Percentiles rank a stretch among this genome's conserved stretches.
Evolutionary conservation across 2,113 vertebrate genomes (phyloP).

Genomic region (Ammodytes dubius): DNA sequence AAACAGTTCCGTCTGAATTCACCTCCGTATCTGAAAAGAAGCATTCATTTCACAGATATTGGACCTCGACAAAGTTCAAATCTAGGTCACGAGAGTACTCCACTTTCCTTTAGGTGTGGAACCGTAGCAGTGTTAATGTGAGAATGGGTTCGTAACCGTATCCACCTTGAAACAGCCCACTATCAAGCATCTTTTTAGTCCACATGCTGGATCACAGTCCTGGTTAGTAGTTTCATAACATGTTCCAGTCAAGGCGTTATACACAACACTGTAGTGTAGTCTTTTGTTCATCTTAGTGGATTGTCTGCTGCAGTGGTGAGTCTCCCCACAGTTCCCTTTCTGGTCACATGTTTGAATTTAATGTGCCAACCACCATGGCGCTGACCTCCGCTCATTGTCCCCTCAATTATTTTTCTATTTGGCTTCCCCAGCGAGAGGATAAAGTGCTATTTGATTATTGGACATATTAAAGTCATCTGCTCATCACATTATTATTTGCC

Average conservation of each 20-base stretch:
- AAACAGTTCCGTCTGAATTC: neutral
- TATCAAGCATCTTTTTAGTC: neutral
- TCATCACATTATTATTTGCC: neutral
- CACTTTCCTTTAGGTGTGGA: neutral
- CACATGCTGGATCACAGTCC: neutral
- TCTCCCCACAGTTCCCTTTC: neutral
- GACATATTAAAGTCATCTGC: neutral
- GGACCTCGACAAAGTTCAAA: neutral
- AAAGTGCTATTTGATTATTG: slow-evolving; percentile 23
- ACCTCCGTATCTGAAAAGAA: neutral
- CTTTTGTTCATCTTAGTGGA: neutral
- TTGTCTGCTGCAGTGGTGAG: neutral
- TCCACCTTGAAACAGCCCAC: neutral
- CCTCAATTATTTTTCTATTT: neutral
- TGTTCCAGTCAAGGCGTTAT: too few relatives aligned
- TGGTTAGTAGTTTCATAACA: too few relatives aligned
- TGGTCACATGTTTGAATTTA: neutral
- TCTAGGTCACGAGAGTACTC: neutral
- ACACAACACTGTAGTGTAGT: too few relatives aligned
- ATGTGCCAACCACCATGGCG: too few relatives aligned
- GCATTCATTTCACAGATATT: neutral
- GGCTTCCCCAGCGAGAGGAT: neutral
- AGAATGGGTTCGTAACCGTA: neutral
- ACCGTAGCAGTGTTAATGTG: too few relatives aligned
- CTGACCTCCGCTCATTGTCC: neutral